Conservation (phyloP, 2,888 invertebrate genomes). For the Lasioglossum calceatum region DNA sequence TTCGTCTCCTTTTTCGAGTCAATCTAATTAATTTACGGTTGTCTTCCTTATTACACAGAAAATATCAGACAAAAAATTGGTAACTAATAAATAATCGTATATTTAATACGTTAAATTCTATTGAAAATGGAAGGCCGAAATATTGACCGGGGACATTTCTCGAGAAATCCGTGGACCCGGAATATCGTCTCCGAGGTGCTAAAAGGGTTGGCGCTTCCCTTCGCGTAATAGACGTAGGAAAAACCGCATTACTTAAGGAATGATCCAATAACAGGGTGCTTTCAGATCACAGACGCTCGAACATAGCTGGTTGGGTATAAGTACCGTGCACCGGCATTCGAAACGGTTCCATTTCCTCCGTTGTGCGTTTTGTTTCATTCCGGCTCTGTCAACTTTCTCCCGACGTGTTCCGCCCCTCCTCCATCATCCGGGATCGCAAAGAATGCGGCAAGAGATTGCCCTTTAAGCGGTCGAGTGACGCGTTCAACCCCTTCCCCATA, state of each 20-base stretch:
- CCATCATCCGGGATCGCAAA: background rate
- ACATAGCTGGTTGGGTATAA: conserved; percentile 29
- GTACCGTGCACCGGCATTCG: background rate
- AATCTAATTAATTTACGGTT: too few species aligned
- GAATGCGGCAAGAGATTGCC: conserved; percentile 16
- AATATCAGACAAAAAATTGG: too few species aligned
- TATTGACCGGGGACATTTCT: background rate
- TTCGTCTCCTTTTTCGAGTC: too few species aligned
- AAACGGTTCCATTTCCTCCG: conserved; percentile 22
- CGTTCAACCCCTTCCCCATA: conserved; percentile 17
- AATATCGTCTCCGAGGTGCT: background rate
- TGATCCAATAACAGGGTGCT: conserved; percentile 31
- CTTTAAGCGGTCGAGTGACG: conserved; percentile 26
- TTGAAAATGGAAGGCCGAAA: background rate
- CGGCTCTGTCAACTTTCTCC: background rate
- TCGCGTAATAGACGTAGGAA: background rate
- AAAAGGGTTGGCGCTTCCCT: background rate
- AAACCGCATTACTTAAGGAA: background rate
- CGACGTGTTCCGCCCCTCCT: background rate
- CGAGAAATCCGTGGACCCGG: background rate
- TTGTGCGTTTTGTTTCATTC: conserved; percentile 9
- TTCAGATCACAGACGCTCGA: conserved; percentile 25
- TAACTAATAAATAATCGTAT: too few species aligned
- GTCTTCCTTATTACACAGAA: too few species aligned
- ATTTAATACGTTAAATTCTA: background rate